A percentile compares a stretch with the other conserved stretches of the same genome.
Evolutionary conservation across 2,797 vertebrate genomes (phyloP).

Genomic region (Lophius americanus): DNA sequence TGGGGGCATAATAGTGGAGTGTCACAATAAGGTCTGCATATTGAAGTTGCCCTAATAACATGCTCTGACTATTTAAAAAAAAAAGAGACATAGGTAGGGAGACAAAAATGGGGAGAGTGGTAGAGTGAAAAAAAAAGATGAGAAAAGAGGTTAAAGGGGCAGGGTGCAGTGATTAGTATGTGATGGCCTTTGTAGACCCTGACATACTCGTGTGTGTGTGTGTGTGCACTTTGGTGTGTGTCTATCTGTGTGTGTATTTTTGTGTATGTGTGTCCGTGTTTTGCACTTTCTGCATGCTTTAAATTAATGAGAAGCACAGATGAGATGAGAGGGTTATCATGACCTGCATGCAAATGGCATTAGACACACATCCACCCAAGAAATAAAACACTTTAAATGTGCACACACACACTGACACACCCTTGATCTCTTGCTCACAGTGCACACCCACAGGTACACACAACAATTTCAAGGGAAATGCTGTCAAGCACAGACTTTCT

Average conservation of each 20-base stretch:
- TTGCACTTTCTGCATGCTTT: conserved; percentile 23
- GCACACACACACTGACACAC: conserved; percentile 6
- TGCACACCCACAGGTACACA: neutral
- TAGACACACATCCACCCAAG: conserved; percentile 13
- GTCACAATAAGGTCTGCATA: conserved; percentile 40
- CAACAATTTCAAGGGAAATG: neutral
- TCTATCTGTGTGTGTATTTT: conserved; percentile 6
- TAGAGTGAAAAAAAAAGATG: conserved; percentile 39
- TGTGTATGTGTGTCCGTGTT: conserved; percentile 28
- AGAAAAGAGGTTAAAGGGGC: conserved; percentile 62
- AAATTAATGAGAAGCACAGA: conserved; percentile 74
- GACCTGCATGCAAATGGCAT: conserved; percentile 70
- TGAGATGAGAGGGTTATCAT: conserved; percentile 68
- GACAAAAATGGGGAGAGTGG: conserved; percentile 6
- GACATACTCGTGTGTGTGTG: neutral
- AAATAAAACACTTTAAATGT: conserved; percentile 3
- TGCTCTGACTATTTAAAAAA: neutral
- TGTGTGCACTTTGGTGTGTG: conserved; percentile 13
- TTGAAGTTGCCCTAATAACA: conserved; percentile 44
- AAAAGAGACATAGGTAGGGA: conserved; percentile 18
- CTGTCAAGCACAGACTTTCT: conserved; percentile 5
- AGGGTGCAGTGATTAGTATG: conserved; percentile 67
- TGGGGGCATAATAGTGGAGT: conserved; percentile 52
- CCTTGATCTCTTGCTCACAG: neutral
- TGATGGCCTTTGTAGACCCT: conserved; percentile 54